Evolutionary conservation across 2,113 vertebrate species (phyloP), one percentile per base, ranked within the genome.

Genomic region (Brachirus orientalis): DNA sequence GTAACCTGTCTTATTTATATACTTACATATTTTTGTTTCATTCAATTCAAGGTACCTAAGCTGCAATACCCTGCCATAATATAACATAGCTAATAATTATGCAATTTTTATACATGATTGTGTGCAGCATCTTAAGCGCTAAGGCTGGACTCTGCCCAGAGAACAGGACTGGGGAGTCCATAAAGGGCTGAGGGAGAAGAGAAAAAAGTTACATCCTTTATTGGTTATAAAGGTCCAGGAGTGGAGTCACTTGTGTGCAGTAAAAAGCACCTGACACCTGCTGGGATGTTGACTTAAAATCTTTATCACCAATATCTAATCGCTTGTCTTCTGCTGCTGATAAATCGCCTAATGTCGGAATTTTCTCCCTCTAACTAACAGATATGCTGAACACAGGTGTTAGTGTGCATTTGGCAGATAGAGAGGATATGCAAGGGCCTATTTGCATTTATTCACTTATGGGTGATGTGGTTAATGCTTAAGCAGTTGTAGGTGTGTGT

Each of bases 251-350:
- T 84, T 36, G 67, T 64, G 92, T 90, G 91, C 91, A 91, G 93
- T 92, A 93, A 92, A 89, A 89, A 70, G 72, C 80, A 82, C 86
- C 88, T 71, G 83, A 91, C 95, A 97, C 94, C 95, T 96, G 95
- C 92, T 83, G 82, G 87, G 88, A 80, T 97, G 93, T 97, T 97
- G 95, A 94, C 94, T 93, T 90, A 92, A 94, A 94, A 87, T 85
- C 95, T 94, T 92, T 93, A 92, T 94, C 92, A 91, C 92, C 91
- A 93, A 94, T 94, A 94, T 92, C 92, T 95, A 94, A 95, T 95
- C 92, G 75, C 85, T 83, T 48, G 63, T 66, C 80, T 82, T 67
- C 77, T 75, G 58, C 51, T 72, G 44, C 1, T 76, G 95, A 97
- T 94, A 94, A 94, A 94, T 93, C 92, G 92, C 85, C 93, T 94